Evolutionary conservation across 2,113 vertebrate species (phyloP).

Genomic region (Odocoileus virginianus): DNA sequence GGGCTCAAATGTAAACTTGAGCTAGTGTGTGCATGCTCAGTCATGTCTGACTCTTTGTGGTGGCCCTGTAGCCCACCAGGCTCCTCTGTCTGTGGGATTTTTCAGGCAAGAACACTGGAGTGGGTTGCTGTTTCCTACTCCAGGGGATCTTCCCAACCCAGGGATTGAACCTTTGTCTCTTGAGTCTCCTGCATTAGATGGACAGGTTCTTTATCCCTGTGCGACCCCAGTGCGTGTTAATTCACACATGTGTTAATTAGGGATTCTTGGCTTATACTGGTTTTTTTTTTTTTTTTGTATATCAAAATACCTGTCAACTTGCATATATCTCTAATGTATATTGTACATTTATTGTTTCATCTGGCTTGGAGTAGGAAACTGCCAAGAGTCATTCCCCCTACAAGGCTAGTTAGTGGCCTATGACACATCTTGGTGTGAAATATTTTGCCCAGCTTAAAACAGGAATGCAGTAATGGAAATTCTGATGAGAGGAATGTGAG

Average conservation of each 20-base stretch:
- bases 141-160: not conserved
- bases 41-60: not conserved
- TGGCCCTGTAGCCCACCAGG: not conserved
- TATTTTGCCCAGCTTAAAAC: not conserved
- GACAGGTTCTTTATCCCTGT: not conserved
- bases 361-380: not conserved
- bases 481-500: not conserved
- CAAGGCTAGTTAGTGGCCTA: not conserved
- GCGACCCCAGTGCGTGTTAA: not conserved
- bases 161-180: not conserved
- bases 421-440: not conserved
- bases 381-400: not conserved
- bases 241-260: not conserved
- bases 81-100: not conserved
- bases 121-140: not conserved
- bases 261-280: not conserved
- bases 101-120: not conserved
- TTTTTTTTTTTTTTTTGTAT: not conserved
- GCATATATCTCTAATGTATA: not conserved
- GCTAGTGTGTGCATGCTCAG: not conserved
- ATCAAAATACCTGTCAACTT: not conserved
- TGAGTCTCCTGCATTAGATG: not conserved
- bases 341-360: not conserved
- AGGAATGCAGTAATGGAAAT: not conserved
- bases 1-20: not conserved